These are phyloP conservation scores for Eumaeus atala DNA, from an alignment of 1,140 invertebrate species.

Conservation along the genomic window DNA sequence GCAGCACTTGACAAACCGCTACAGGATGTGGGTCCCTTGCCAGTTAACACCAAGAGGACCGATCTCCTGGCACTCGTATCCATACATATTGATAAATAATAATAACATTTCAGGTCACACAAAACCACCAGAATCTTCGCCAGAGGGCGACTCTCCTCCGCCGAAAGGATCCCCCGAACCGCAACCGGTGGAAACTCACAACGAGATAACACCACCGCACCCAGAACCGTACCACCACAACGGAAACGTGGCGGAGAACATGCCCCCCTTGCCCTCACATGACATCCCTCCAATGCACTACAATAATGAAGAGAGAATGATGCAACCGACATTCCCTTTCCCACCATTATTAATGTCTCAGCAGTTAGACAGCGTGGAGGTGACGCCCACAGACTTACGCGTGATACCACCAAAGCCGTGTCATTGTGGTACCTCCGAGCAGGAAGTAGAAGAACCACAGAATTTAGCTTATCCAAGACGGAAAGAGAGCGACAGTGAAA, in stretches of 20 bases:
- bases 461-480: constrained; percentile 50
- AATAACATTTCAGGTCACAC: constrained; percentile 34
- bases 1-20: too few relatives aligned
- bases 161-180: constrained; percentile 53
- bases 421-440: constrained; percentile 40
- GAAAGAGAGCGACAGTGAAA: constrained; percentile 59
- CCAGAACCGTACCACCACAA: constrained; percentile 53
- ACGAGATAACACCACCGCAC: constrained; percentile 48
- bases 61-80: too few relatives aligned
- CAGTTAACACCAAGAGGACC: too few relatives aligned
- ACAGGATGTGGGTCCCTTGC: too few relatives aligned
- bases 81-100: not conserved
- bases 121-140: constrained; percentile 60
- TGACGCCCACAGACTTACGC: constrained; percentile 61
- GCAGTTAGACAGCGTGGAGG: constrained; percentile 42
- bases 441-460: constrained; percentile 50
- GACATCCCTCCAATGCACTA: constrained; percentile 46
- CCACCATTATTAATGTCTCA: constrained; percentile 49
- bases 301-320: constrained; percentile 45
- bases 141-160: constrained; percentile 54
- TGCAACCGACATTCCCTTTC: constrained; percentile 52
- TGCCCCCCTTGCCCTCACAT: constrained; percentile 35
- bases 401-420: constrained; percentile 46
- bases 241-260: constrained; percentile 35
- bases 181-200: constrained; percentile 35